Percentiles rank a stretch among this genome's conserved stretches.
These are phyloP conservation scores for Belonocnema kinseyi DNA, from an alignment of 1,140 invertebrate genomes.

Conservation along the genomic window DNA sequence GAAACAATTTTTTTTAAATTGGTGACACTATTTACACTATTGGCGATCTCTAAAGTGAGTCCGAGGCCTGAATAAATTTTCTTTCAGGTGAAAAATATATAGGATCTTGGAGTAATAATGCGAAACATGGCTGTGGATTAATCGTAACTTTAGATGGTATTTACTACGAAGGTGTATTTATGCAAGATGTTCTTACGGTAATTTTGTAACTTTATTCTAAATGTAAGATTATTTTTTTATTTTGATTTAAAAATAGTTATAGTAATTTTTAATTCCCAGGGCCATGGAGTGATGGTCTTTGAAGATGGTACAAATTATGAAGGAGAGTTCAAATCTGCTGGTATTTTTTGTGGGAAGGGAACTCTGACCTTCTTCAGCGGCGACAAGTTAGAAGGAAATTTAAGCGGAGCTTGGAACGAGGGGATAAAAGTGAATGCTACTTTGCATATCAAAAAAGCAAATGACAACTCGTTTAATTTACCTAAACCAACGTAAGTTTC, in stretches of 20 bases:
- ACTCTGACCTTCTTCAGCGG: conserved; percentile 85
- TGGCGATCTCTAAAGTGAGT: no score
- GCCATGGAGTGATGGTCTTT: conserved; percentile 90
- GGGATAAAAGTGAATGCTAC: conserved; percentile 88
- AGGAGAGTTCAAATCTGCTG: conserved; percentile 88
- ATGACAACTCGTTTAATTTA: conserved; percentile 68
- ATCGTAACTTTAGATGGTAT: conserved; percentile 92
- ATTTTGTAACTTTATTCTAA: conserved; percentile 59
- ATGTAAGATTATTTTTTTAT: conserved; percentile 5
- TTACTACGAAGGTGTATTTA: conserved; percentile 92
- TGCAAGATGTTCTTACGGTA: conserved; percentile 85
- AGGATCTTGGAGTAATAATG: conserved; percentile 89
- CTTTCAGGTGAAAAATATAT: conserved; percentile 89
- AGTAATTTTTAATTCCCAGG: conserved; percentile 72
- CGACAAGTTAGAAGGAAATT: conserved; percentile 81
- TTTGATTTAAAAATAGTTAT: neutral
- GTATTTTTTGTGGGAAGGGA: conserved; percentile 87
- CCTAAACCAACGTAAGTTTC: conserved; percentile 79
- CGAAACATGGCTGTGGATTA: conserved; percentile 86
- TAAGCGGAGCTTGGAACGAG: conserved; percentile 86
- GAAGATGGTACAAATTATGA: conserved; percentile 93
- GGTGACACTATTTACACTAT: no score
- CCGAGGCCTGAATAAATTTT: conserved; percentile 33
- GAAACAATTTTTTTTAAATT: no score
- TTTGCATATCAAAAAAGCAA: conserved; percentile 81